A percentile compares a stretch with the other conserved stretches of the same genome.
These are phyloP conservation scores for Petrocephalus zakoni DNA, from an alignment of 2,113 vertebrate genomes.

Conservation along the genomic window DNA sequence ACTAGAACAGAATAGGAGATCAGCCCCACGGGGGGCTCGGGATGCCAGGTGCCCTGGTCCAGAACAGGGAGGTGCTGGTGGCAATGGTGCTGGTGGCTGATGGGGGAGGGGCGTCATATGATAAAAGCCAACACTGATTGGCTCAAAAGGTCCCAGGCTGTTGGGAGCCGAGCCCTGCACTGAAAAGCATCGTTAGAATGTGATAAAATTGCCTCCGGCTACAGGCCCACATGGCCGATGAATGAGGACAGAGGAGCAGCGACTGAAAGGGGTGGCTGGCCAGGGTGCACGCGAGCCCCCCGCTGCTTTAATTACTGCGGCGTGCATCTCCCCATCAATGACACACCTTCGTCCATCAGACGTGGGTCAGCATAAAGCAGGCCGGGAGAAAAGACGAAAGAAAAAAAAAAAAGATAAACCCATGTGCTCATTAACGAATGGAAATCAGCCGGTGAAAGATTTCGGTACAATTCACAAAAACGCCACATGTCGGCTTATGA, in stretches of 20 bases:
- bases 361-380: conserved; percentile 56
- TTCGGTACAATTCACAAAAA: conserved; percentile 57
- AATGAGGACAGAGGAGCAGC: conserved; percentile 13
- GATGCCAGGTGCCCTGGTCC: conserved; percentile 37
- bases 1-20: conserved; percentile 3
- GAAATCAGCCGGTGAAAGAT: conserved; percentile 65
- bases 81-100: conserved; percentile 45
- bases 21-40: not conserved
- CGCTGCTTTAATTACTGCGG: conserved; percentile 73
- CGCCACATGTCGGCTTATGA: conserved; percentile 66
- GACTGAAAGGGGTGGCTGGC: conserved; percentile 39
- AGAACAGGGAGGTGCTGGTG: conserved; percentile 41
- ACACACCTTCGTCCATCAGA: conserved; percentile 58
- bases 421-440: conserved; percentile 69
- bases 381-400: conserved; percentile 44
- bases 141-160: conserved; percentile 49
- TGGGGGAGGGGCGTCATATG: conserved; percentile 36
- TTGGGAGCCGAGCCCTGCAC: conserved; percentile 44
- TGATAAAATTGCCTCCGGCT: conserved; percentile 70
- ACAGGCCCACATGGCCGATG: conserved; percentile 15
- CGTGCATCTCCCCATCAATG: conserved; percentile 61
- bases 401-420: conserved; percentile 48
- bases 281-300: conserved; percentile 48
- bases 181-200: conserved; percentile 64
- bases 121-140: conserved; percentile 48